Base-by-base conservation (phyloP, 2,888 invertebrate species). In the Rhagophthalmus giganteus region DNA sequence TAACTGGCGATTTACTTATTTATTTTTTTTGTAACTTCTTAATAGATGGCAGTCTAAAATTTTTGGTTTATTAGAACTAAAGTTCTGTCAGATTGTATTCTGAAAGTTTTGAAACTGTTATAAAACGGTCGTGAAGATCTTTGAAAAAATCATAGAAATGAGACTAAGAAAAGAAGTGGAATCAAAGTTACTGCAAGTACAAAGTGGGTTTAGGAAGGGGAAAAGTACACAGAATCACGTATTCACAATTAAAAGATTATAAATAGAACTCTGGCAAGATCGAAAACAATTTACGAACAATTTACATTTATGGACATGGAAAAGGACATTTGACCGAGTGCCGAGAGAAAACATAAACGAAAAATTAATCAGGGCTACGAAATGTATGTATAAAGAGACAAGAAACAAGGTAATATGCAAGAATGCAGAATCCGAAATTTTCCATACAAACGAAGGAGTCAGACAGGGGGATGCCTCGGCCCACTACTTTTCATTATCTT, bases 371-470 rank as follows among this genome's bases (percentile, higher is more conserved):
- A 27, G 27, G 8, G 8, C 10, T 16, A n/a, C n/a, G n/a, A n/a
- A n/a, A n/a, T n/a, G n/a, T n/a, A n/a, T n/a, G n/a, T n/a, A n/a
- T n/a, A n/a, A n/a, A n/a, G 1, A 16, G 48, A 2, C 48, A 41
- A 24, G 33, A 50, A 28, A 38, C 49, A 9, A 26, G 24, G 7
- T 33, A 7, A 33, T 9, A 11, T 15, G 33, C n/a, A 33, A 5
- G 9, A 33, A 12, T 9, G 33, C 33, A 11, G 12, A 6, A 12
- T 33, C 31, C 10, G 5, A 31, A 12, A 31, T 9, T 7, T 6
- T 24, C 7, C 24, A 6, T 24, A 24, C 31, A 2, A n/a, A 31
- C 2, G 2, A 27, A 27, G 27, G 9, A 27, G 9, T n/a, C 3
- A 27, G 9, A n/a, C 9, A 27, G 3, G n/a, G n/a, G n/a, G n/a